A percentile compares a stretch with the other conserved stretches of the same genome.
These are phyloP conservation scores for Loripinus fragilis DNA, from an alignment of 2,888 invertebrate genomes.

Conservation along the genomic window DNA sequence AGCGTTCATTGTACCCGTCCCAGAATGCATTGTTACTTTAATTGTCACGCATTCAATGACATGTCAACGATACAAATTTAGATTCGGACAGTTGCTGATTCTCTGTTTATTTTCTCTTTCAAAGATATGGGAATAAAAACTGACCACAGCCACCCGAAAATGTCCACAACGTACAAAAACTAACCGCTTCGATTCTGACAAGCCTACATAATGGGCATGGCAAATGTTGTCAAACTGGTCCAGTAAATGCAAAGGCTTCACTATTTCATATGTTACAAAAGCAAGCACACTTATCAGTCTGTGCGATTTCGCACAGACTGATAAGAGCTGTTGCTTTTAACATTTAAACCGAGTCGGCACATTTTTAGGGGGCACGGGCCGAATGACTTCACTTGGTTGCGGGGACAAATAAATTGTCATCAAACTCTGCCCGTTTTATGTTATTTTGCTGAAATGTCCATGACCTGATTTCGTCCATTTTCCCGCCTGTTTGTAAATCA, in stretches of 20 bases:
- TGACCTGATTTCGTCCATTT: slow-evolving; percentile 3
- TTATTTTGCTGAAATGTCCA: not conserved
- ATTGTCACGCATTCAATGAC: slow-evolving; percentile 18
- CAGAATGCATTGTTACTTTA: slow-evolving; percentile 12
- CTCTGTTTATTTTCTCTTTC: slow-evolving; percentile 20
- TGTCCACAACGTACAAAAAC: no score
- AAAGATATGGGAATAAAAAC: slow-evolving; percentile 15
- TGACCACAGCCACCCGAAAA: no score
- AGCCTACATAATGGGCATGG: no score
- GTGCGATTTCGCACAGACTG: no score
- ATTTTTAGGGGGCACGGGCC: no score
- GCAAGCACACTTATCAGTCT: no score
- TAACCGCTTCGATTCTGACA: no score
- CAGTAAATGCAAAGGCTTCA: no score
- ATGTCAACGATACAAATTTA: slow-evolving; percentile 15
- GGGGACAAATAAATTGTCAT: not conserved
- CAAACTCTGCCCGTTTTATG: not conserved
- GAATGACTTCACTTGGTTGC: slow-evolving; percentile 5
- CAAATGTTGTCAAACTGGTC: no score
- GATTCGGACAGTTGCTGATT: slow-evolving; percentile 7
- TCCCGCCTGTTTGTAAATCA: slow-evolving; percentile 3
- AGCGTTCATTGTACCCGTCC: slow-evolving; percentile 8
- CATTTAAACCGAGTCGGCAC: no score
- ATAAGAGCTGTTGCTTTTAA: no score
- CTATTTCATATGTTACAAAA: no score